These are phyloP conservation scores for Bucco capensis DNA, from an alignment of 2,113 vertebrate genomes.

Conservation along the genomic window DNA sequence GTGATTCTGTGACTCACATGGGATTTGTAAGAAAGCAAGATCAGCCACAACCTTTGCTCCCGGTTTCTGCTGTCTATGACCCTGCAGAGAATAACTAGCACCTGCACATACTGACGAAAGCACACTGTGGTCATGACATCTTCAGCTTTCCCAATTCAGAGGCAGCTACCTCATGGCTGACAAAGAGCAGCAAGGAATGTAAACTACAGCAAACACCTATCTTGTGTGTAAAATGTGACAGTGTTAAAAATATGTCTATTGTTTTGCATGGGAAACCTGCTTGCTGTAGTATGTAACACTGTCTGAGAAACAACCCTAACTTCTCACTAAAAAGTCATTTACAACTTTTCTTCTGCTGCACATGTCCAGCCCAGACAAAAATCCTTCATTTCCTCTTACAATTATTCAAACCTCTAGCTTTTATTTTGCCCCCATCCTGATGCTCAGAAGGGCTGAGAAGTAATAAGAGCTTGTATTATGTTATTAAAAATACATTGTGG, in stretches of 20 bases:
- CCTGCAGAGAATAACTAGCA: neutral
- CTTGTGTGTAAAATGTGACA: neutral
- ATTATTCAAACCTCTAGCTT: neutral
- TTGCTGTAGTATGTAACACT: neutral
- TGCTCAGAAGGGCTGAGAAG: neutral
- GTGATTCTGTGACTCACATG: too few species aligned
- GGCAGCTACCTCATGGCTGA: neutral
- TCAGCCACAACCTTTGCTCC: neutral
- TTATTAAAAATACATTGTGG: slow-evolving; percentile 27
- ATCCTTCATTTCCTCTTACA: neutral
- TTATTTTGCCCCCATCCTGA: neutral
- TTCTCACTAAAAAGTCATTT: neutral
- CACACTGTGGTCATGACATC: neutral
- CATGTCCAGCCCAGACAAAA: neutral
- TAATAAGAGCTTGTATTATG: neutral
- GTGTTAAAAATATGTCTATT: neutral
- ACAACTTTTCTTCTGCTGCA: neutral
- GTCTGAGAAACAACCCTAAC: neutral
- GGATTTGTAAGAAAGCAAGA: rapidly evolving
- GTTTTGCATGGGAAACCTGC: neutral
- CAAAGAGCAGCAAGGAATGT: neutral
- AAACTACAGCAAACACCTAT: neutral
- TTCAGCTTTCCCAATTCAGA: neutral
- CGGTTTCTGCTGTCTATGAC: neutral
- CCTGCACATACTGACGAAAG: neutral